phyloP scores from a whole-genome alignment of 2,888 invertebrate genomes.

The Tryphoninae sp. region DNA sequence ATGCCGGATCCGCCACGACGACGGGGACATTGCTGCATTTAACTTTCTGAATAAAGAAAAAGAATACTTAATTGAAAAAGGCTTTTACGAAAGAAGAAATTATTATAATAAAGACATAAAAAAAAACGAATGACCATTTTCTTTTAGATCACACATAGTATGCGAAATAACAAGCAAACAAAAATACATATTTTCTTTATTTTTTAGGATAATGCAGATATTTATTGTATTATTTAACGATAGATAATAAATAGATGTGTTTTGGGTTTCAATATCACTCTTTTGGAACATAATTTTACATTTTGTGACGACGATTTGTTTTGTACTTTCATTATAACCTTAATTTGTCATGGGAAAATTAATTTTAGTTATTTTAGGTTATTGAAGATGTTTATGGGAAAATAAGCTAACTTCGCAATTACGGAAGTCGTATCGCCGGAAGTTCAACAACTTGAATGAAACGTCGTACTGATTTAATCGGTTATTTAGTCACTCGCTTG shows the following conservation, averaged over 20 bases:
- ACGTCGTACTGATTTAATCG: background rate
- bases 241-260: conserved; percentile 78
- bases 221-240: conserved; percentile 78
- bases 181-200: conserved; percentile 77
- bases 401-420: background rate
- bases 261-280: conserved; percentile 75
- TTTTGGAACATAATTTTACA: conserved; percentile 20
- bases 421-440: background rate
- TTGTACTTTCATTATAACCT: background rate
- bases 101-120: conserved; percentile 33
- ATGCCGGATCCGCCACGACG: conserved; percentile 15
- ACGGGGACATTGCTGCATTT: conserved; percentile 68
- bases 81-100: conserved; percentile 64
- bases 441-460: background rate
- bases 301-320: conserved; percentile 11
- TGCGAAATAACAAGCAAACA: conserved; percentile 61
- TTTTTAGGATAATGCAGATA: conserved; percentile 74
- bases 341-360: background rate
- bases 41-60: conserved; percentile 70
- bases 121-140: conserved; percentile 60
- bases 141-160: conserved; percentile 60
- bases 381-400: background rate
- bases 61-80: conserved; percentile 61
- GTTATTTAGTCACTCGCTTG: conserved; percentile 36
- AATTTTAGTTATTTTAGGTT: background rate